Evolutionary conservation across 2,113 vertebrate genomes (phyloP), one percentile per base, ranked within the genome.

Genomic region (Thryonomys swinderianus): DNA sequence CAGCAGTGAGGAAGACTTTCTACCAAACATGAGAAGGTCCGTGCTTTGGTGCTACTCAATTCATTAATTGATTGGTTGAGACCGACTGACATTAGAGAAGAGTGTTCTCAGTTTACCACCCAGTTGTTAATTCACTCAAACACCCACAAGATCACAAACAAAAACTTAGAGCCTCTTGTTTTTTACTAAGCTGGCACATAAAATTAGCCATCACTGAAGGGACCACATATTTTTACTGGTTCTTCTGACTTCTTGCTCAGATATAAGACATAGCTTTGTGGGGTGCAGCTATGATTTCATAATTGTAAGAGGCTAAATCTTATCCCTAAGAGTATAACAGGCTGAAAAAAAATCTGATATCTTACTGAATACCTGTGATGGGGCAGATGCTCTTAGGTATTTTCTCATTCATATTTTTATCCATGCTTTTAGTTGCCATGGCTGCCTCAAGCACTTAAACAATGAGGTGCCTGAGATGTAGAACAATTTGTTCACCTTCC

Each of bases 251-350:
- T 59, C 32, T 85, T 82, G 34, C 11, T 42, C 34, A 59, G 17
- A 59, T 57, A 5, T 2, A 27, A 42, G 42, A 45, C 37, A 48
- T 0, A 74, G 3, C 12, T 3, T 57, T 10, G 16, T 27, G 0
- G 21, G 21, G 0, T 30, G 23, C 27, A 57, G 11, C 32, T 8
- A 10, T 25, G 9, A 53, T 37, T 76, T 59, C 5, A 7, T 42
- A 25, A 78, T 76, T 30, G 7, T 37, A 4, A 61, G 17, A 55
- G 42, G 1, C 32, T 16, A 82, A 3, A 3, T 1, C 10, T 37
- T 61, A 13, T 53, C 4, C 2, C 34, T 14, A 40, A 48, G 2
- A 10, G 16, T 40, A 40, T 34, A 40, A 48, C 87, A 32, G 4
- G 14, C 42, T 21, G 0, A 14, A 61, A 57, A 51, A 5, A 48